Conservation (phyloP, 2,888 invertebrate species). For the Apocheima hispidaria region DNA sequence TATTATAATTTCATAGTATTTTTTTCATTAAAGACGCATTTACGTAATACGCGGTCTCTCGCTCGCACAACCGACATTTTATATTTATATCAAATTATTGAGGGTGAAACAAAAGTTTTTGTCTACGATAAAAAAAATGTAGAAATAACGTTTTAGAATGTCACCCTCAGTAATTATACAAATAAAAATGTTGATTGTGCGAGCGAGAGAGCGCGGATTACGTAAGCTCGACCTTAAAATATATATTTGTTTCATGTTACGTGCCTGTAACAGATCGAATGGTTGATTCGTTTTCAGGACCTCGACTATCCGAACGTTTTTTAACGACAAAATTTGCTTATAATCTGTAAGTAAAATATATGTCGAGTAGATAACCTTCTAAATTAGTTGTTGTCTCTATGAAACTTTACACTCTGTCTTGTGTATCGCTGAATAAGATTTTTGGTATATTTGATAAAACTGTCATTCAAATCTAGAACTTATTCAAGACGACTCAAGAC, state of each 20-base stretch:
- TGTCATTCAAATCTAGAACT: constrained; percentile 13
- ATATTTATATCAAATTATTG: too few relatives aligned
- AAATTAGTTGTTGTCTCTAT: constrained; percentile 39
- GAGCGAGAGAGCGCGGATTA: too few relatives aligned
- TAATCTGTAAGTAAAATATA: constrained; percentile 69
- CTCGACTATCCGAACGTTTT: constrained; percentile 83
- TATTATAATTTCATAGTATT: not conserved
- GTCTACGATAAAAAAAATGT: too few relatives aligned
- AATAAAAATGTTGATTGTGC: too few relatives aligned
- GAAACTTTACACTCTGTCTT: constrained; percentile 25
- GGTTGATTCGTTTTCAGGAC: constrained; percentile 78
- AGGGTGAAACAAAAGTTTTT: too few relatives aligned
- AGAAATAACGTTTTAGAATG: too few relatives aligned
- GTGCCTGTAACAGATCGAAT: constrained; percentile 76
- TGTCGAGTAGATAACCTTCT: constrained; percentile 57
- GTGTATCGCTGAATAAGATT: constrained; percentile 25
- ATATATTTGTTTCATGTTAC: not conserved
- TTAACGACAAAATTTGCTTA: constrained; percentile 61
- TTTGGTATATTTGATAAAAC: constrained; percentile 10
- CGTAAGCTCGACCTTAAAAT: not conserved
- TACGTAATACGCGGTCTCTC: too few relatives aligned
- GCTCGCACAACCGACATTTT: too few relatives aligned
- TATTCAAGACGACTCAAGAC: constrained; percentile 14
- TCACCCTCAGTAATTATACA: too few relatives aligned
- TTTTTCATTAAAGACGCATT: not conserved